Evolutionary conservation across 2,888 invertebrate species (phyloP), one percentile per base, ranked within the genome.

Genomic region (Cephus sareptanus): DNA sequence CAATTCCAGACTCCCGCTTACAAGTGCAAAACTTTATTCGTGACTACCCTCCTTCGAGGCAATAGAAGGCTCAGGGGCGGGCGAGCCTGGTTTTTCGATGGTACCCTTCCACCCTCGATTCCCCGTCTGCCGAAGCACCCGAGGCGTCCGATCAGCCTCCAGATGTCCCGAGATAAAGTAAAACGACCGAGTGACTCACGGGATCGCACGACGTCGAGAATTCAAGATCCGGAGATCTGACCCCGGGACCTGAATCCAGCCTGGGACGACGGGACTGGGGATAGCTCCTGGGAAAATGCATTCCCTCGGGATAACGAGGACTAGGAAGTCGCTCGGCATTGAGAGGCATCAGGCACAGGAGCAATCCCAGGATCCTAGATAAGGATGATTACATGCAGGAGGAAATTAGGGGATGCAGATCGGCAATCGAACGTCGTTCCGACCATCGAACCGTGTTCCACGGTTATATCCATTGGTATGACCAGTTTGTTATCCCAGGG

Each of bases 1-100:
- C 85, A 85, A 86, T 86, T 84, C 83, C 83, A 76, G 71, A 73
- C 76, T 78, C 71, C 73, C 76, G 37, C 76, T 78, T 71, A 75
- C 78, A 68, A 76, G 78, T 75, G 76, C 71, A 34, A 77, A 80
- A 82, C 76, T 83, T 82, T 81, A 77, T 81, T 81, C 80, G 79
- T 31, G 31, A 71, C 71, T 34, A 31, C 71, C 71, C 56, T 56
- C 56, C 56, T 56, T 56, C 56, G 56, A 23, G 56, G 56, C 9
- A 56, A 56, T 56, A 23, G 56, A 56, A 56, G 56, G 56, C 6
- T 56, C 23, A 2, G 56, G 56, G 40, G 2, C 11, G 35, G 35
- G 0, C 12, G 12, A 35, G 35, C 12, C 23, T 15, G 6, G 0
- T 15, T 23, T 9, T 31, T 12, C 33, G 71, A 6, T 23, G 71